Evolutionary conservation across 1,140 invertebrate genomes (phyloP), one percentile per base, ranked within the genome.

Genomic region (Pseudomyrmex dendroicus): DNA sequence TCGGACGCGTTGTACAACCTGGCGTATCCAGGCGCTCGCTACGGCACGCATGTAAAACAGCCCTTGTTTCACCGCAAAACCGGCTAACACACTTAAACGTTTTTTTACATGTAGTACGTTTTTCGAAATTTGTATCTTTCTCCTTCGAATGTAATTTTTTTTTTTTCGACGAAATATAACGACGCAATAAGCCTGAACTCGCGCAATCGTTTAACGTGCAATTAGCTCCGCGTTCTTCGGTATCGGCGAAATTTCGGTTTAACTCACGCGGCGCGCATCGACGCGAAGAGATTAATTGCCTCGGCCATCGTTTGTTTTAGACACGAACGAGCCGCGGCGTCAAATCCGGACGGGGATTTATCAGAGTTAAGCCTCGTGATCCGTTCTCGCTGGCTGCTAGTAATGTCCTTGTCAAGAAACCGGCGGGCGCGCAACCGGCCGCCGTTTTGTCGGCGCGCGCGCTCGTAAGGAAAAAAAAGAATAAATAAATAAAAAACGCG

Each of bases 1-100:
- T 91, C 90, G 66, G 59, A 70, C 84, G 70, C 85, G 59, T 61
- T 46, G 74, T 35, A 35, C 74, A 22, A 20, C 57, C 62, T 74
- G 64, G 73, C 78, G 76, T 74, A 76, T 73, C 84, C 35, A 68
- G 66, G 35, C 52, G 22, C 83, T 46, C 48, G 61, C 17, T 44
- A 70, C 46, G 44, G 73, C 35, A 73, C 57, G 44, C 70, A 13
- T 15, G 63, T 22, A 63, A 54, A 76, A 76, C 35, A n/a, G 56
- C 15, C 25, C 22, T 52, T 52, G 44, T 50, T n/a, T 20, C 35
- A 10, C 52, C 9, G 7, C 54, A 10, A 5, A 12, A n/a, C 56
- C 52, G 13, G 35, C 0, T 35, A 35, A 35, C 5, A 35, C 35
- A 35, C 35, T 35, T 35, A 35, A 35, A 35, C 35, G 4, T 35